A percentile compares a stretch with the other conserved stretches of the same genome.
Evolutionary conservation across 2,113 vertebrate genomes (phyloP).

Genomic region (Perognathus longimembris): DNA sequence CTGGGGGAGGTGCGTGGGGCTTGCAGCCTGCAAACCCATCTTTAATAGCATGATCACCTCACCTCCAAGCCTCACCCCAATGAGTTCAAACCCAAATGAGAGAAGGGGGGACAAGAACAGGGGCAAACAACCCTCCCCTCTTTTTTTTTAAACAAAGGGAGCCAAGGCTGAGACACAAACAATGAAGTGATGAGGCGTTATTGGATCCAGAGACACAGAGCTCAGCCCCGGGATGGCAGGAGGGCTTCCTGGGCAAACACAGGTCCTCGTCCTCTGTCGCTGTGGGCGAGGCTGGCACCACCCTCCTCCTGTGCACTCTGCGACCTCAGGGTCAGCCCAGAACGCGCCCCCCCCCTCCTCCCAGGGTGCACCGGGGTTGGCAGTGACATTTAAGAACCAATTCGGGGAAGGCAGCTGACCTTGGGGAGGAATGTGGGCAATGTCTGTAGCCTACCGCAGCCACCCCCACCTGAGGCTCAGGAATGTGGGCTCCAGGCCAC

Average conservation of each 20-base stretch:
- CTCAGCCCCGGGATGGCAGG: neutral
- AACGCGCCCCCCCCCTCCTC: neutral
- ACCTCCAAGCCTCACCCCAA: neutral
- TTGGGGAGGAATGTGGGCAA: conserved; percentile 78
- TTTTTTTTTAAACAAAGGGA: neutral
- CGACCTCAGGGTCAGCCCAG: neutral
- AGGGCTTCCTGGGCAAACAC: neutral
- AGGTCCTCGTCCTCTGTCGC: neutral
- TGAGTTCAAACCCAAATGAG: neutral
- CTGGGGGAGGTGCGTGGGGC: neutral
- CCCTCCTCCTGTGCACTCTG: neutral
- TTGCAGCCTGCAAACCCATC: neutral
- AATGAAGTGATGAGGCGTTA: neutral
- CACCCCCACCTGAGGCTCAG: conserved; percentile 62
- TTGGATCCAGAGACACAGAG: neutral
- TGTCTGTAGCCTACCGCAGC: conserved; percentile 52
- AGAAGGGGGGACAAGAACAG: neutral
- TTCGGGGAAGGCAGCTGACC: conserved; percentile 70
- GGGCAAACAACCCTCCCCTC: neutral
- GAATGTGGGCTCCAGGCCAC: conserved; percentile 68
- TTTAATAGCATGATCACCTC: neutral
- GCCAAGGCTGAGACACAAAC: neutral
- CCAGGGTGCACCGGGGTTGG: neutral
- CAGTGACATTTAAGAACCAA: conserved; percentile 57
- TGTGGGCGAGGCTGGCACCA: neutral